Conservation (phyloP, 2,797 vertebrate genomes). For the Florisuga fusca region DNA sequence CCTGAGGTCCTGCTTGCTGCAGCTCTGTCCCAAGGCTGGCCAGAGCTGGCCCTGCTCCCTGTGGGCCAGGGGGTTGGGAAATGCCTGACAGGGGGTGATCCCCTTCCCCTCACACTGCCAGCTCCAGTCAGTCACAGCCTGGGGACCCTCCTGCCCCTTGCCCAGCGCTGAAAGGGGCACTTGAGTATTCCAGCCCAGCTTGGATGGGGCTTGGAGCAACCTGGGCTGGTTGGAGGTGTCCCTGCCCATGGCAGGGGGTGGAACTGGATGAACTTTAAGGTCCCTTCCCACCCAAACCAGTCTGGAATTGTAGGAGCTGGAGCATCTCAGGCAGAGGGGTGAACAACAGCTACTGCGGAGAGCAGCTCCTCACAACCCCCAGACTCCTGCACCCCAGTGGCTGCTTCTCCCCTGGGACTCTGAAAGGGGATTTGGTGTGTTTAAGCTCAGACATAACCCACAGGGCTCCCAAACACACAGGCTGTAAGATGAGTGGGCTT, state of each 20-base stretch:
- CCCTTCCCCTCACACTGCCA: neutral
- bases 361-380: neutral
- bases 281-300: no score
- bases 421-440: neutral
- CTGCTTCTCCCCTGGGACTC: neutral
- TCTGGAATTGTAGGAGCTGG: neutral
- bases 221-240: no score
- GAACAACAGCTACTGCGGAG: neutral
- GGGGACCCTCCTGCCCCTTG: neutral
- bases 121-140: neutral
- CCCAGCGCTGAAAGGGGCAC: neutral
- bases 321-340: neutral
- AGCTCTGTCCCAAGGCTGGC: fast-evolving
- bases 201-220: no score
- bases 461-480: neutral
- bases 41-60: neutral
- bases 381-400: neutral
- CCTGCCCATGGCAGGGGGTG: no score
- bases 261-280: no score
- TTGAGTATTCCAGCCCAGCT: no score
- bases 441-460: neutral
- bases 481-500: neutral
- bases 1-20: neutral
- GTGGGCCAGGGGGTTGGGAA: fast-evolving
- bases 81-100: neutral